phyloP scores from a whole-genome alignment of 2,888 invertebrate genomes.

The Tetranychus truncatus region DNA sequence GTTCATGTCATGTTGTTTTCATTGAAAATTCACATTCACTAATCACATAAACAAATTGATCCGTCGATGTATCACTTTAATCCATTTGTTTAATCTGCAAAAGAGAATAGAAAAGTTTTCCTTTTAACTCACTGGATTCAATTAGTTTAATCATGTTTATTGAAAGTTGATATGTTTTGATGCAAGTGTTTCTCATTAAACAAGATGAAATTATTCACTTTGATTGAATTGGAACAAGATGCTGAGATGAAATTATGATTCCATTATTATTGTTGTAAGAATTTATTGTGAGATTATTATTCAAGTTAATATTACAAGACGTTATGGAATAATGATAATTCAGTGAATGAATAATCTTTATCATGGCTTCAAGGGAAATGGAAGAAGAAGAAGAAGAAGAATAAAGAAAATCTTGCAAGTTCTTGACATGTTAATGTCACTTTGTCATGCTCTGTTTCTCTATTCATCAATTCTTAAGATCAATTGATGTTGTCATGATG shows the following conservation, averaged over 20 bases:
- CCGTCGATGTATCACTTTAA: too few relatives aligned
- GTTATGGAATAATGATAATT: neutral
- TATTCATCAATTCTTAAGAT: neutral
- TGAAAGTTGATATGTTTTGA: too few relatives aligned
- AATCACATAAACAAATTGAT: too few relatives aligned
- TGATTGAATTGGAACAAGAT: neutral
- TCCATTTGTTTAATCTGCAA: too few relatives aligned
- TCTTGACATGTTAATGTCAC: slow-evolving; percentile 1
- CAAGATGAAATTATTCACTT: too few relatives aligned
- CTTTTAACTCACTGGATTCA: too few relatives aligned
- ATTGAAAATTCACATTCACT: too few relatives aligned
- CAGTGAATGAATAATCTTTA: neutral
- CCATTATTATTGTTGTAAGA: neutral
- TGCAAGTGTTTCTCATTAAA: too few relatives aligned
- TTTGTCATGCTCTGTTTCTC: neutral
- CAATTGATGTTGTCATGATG: slow-evolving; percentile 1
- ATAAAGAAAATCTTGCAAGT: neutral
- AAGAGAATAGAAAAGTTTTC: too few relatives aligned
- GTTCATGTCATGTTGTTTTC: too few relatives aligned
- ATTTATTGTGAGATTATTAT: neutral
- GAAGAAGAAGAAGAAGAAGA: neutral
- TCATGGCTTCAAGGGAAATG: slow-evolving; percentile 1
- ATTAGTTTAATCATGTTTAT: too few relatives aligned
- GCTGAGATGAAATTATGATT: neutral
- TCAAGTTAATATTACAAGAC: slow-evolving; percentile 1